A percentile compares a stretch with the other conserved stretches of the same genome.
phyloP scores from a whole-genome alignment of 1,140 invertebrate species.

The Pogonognathellus flavescens region DNA sequence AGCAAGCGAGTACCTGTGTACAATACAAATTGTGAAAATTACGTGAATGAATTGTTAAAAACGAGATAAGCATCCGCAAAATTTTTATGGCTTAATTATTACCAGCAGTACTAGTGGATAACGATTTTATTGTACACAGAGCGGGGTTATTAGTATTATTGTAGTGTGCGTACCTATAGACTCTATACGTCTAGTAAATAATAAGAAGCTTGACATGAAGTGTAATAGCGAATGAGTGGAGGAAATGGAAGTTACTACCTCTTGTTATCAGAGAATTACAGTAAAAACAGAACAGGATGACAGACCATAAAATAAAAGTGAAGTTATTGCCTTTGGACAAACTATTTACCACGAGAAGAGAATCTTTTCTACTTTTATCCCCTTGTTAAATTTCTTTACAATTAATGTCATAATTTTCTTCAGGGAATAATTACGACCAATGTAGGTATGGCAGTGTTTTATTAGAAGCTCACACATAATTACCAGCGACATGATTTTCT shows the following conservation, averaged over 20 bases:
- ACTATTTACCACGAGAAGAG: conserved; percentile 5
- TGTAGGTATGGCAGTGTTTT: not conserved
- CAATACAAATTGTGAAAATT: no score
- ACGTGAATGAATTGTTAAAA: no score
- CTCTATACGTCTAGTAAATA: not conserved
- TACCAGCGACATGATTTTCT: conserved; percentile 5
- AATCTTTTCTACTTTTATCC: conserved; percentile 34
- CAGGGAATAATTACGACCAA: not conserved
- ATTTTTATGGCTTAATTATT: no score
- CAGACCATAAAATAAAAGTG: not conserved
- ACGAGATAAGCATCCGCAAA: no score
- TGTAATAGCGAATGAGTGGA: not conserved
- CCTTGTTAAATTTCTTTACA: conserved; percentile 8
- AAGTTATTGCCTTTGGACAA: conserved; percentile 32
- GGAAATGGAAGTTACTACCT: conserved; percentile 1
- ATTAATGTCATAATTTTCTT: conserved; percentile 47
- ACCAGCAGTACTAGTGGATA: no score
- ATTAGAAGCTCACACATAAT: no score
- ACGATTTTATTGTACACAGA: no score
- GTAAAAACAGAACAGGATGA: conserved; percentile 37
- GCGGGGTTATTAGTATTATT: no score
- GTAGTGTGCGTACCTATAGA: no score
- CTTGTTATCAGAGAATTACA: conserved; percentile 31
- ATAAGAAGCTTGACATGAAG: not conserved
- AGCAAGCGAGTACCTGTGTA: no score